Base-by-base conservation (phyloP, 1,140 invertebrate species). In the Drosophila nasuta region DNA sequence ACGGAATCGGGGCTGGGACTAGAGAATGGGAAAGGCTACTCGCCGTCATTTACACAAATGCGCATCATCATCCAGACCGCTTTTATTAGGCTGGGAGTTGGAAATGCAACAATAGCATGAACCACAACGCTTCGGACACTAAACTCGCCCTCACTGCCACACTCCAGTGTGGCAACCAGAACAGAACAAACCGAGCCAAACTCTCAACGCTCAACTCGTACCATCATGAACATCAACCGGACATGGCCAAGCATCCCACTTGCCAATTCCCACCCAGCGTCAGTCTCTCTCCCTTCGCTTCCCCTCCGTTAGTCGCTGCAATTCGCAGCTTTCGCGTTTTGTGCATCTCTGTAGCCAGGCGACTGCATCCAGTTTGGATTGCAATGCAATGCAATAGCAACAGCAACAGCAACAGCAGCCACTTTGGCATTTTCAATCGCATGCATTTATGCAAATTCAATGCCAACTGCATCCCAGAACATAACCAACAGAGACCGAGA, bases 391-490 rank as follows among this genome's bases (percentile, higher is more conserved):
- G 58, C 67, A 52, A n/a, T 43, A 59, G 56, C 60, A 75, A 66
- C 76, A 38, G 35, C 60, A 75, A 72, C 76, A 38, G 35, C 67
- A 52, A n/a, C 48, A 59, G 60, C 60, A 75, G 76, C 76, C 72
- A 78, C 76, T 78, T 78, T 75, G 48, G 72, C 64, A 77, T 77
- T 74, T 72, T 74, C 75, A 67, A 73, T 68, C 69, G 77, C 52
- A 79, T 77, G 75, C 74, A 79, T 79, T 73, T 79, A 79, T 79
- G 74, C 75, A 79, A 77, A 79, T 77, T 77, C 77, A 79, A 73
- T 75, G 73, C 72, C 76, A 78, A 78, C 65, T 75, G 65, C 72
- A 78, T 69, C 58, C 51, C 28, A 64, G 68, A 70, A 75, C 45
- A 58, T 56, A 6, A 58, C 28, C 49, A 45, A 51, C 59, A 48